Percentiles rank a stretch among this genome's conserved stretches.
Evolutionary conservation across 2,888 invertebrate genomes (phyloP).

Genomic region (Steromphala cineraria): DNA sequence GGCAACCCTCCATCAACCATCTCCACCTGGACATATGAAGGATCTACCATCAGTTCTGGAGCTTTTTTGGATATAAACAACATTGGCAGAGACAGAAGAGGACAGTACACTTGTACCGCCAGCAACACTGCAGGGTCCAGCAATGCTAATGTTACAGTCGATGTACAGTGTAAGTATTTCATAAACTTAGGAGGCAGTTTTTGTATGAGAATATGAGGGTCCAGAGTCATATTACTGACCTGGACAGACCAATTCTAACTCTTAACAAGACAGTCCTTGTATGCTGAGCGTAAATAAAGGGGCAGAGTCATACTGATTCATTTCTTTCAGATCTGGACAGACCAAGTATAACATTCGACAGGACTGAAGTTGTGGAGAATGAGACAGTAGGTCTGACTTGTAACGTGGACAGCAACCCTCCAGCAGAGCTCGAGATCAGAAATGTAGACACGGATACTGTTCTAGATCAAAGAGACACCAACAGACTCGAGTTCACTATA

Average conservation of each 20-base stretch:
- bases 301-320: too few species aligned
- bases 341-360: neutral
- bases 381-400: neutral
- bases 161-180: neutral
- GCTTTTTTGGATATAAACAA: neutral
- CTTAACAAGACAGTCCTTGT: too few species aligned
- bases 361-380: neutral
- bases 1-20: conserved; percentile 1
- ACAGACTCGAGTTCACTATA: neutral
- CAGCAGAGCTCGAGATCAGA: neutral
- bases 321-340: neutral
- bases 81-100: neutral
- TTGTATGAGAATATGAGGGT: too few species aligned
- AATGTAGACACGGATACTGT: neutral
- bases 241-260: too few species aligned
- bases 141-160: neutral
- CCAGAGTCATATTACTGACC: too few species aligned
- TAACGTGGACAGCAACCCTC: neutral
- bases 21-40: neutral
- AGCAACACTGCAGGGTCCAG: neutral
- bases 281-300: too few species aligned
- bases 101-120: neutral
- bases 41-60: neutral
- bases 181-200: too few species aligned
- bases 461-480: neutral